Evolutionary conservation across 1,140 invertebrate species (phyloP).

Genomic region (Venustaconcha ellipsiformis): DNA sequence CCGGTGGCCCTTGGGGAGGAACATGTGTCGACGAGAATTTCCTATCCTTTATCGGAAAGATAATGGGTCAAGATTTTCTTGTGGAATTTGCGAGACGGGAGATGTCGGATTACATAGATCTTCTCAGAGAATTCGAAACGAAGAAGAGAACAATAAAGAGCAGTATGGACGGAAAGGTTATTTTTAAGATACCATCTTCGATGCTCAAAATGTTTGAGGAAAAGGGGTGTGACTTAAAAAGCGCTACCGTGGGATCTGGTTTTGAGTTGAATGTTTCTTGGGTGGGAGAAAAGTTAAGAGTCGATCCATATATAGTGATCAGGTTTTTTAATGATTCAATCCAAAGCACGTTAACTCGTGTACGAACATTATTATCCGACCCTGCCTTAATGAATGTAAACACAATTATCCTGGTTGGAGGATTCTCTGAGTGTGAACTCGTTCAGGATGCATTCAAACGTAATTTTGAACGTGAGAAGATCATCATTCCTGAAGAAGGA

Average conservation of each 20-base stretch:
- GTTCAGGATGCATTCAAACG: conserved; percentile 1
- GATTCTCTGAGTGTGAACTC: conserved; percentile 3
- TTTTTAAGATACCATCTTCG: conserved; percentile 1
- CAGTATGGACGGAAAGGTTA: background rate
- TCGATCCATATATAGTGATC: background rate
- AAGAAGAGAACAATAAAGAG: conserved; percentile 9
- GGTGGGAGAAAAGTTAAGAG: conserved; percentile 5
- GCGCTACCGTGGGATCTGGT: background rate
- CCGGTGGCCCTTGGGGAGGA: conserved; percentile 18
- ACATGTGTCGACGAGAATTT: conserved; percentile 15
- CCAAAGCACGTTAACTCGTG: background rate
- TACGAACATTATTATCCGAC: background rate
- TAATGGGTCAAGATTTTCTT: conserved; percentile 4
- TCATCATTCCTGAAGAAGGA: conserved; percentile 4
- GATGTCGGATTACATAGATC: conserved; percentile 15
- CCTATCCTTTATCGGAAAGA: conserved; percentile 1
- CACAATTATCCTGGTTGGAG: conserved; percentile 16
- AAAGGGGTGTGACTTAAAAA: background rate
- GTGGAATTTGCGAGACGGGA: background rate
- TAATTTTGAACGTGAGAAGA: background rate
- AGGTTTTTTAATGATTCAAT: conserved; percentile 1
- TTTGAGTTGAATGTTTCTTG: background rate
- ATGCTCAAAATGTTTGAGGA: conserved; percentile 7
- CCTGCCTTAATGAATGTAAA: background rate
- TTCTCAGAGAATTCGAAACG: conserved; percentile 6